phyloP scores from a whole-genome alignment of 2,888 invertebrate species.

The Pandemis corylana region DNA sequence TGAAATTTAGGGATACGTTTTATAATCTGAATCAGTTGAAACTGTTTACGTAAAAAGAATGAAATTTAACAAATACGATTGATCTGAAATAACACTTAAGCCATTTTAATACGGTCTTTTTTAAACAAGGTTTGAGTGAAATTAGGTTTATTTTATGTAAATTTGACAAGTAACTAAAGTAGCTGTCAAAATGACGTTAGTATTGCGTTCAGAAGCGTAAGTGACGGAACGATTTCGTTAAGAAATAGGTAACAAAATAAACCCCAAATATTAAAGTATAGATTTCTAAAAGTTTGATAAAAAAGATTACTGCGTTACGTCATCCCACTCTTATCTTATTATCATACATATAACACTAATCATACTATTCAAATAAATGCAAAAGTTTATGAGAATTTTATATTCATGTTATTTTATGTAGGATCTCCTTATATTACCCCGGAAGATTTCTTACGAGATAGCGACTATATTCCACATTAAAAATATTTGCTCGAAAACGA shows the following conservation, averaged over 20 bases:
- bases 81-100: neutral
- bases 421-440: no score
- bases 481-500: no score
- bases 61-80: neutral
- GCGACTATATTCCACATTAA: no score
- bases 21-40: neutral
- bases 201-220: neutral
- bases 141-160: neutral
- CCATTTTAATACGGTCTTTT: neutral
- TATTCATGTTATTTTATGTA: no score
- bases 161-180: neutral
- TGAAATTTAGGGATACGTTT: neutral
- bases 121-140: neutral
- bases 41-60: neutral
- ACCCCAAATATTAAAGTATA: no score
- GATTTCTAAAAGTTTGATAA: no score
- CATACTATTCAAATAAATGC: no score
- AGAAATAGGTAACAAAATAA: neutral
- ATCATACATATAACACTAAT: no score
- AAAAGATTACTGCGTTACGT: no score
- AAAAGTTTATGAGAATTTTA: no score
- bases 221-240: neutral
- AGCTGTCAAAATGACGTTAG: neutral
- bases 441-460: no score
- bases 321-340: no score